phyloP scores from a whole-genome alignment of 2,113 vertebrate species.

The Rhadina sibilatrix region DNA sequence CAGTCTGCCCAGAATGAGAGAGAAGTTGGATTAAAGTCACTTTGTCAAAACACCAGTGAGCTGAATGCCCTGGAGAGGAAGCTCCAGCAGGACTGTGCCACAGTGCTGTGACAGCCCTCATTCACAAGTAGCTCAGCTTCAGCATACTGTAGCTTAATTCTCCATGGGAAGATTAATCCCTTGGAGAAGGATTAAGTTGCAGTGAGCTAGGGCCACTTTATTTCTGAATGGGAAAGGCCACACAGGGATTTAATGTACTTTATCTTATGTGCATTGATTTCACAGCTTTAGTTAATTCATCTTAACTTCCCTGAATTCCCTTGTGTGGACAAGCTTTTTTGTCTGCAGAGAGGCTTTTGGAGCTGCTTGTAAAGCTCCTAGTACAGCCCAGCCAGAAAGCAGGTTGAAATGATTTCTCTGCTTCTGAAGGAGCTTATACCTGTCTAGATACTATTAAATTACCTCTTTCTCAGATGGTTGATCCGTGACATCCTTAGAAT shows the following conservation, averaged over 20 bases:
- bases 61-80: background rate
- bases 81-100: background rate
- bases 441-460: conserved; percentile 39
- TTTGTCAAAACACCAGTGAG: background rate
- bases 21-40: background rate
- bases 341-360: background rate
- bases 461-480: background rate
- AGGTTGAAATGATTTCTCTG: background rate
- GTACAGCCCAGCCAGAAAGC: background rate
- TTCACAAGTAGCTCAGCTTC: background rate
- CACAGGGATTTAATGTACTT: conserved; percentile 45
- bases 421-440: conserved; percentile 32
- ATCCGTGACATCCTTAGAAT: background rate
- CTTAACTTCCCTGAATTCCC: conserved; percentile 34
- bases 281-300: conserved; percentile 53
- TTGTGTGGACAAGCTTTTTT: conserved; percentile 7
- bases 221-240: conserved; percentile 56
- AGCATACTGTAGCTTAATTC: background rate
- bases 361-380: background rate
- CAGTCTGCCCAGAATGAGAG: background rate
- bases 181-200: conserved; percentile 49
- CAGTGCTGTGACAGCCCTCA: background rate
- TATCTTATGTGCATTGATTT: conserved; percentile 61
- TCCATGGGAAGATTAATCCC: conserved; percentile 24
- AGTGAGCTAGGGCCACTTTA: conserved; percentile 34